Conservation (phyloP, 2,888 invertebrate genomes). For the Bugulina stolonifera region DNA sequence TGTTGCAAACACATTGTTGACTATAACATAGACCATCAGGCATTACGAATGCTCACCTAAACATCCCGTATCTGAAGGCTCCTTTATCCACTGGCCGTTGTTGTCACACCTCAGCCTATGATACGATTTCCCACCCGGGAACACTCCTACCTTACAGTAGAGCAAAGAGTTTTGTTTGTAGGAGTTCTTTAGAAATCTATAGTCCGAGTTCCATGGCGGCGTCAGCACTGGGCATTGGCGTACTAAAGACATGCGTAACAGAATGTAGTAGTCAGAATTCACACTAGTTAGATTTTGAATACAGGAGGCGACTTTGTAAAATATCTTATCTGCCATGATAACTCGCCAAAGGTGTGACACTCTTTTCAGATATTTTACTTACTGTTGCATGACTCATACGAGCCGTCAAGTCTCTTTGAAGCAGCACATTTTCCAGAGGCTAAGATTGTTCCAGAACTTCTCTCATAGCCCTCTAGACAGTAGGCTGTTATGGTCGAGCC, state of each 20-base stretch:
- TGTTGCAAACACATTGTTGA: too few species aligned
- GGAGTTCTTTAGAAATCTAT: neutral
- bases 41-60: neutral
- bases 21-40: too few species aligned
- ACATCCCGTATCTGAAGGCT: neutral
- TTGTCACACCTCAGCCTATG: constrained; percentile 17
- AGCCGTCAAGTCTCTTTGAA: neutral
- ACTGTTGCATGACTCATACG: neutral
- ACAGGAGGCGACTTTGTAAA: too few species aligned
- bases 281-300: too few species aligned
- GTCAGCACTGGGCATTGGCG: neutral
- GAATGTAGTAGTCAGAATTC: too few species aligned
- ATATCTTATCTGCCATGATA: neutral
- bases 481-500: neutral
- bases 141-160: neutral
- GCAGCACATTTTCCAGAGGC: neutral
- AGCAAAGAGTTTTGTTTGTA: neutral
- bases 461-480: constrained; percentile 5
- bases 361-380: neutral
- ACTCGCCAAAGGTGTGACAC: neutral
- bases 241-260: too few species aligned
- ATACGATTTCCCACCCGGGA: constrained; percentile 1
- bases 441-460: neutral
- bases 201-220: neutral
- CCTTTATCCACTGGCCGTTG: constrained; percentile 3